These are phyloP conservation scores for Nematolebias whitei DNA, from an alignment of 2,113 vertebrate genomes.

Conservation along the genomic window DNA sequence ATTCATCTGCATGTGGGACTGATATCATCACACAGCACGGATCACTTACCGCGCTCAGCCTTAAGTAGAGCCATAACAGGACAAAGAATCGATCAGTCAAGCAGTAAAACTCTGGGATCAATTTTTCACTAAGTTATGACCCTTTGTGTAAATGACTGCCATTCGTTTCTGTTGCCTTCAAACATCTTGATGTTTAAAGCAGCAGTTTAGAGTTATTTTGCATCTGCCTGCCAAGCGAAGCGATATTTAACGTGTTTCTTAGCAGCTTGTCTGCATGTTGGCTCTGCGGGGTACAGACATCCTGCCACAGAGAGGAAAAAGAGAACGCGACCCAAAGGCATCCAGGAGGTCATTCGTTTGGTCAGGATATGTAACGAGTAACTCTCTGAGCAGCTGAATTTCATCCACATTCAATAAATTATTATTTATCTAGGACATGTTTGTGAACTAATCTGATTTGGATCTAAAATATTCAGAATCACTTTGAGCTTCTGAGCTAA, in stretches of 20 bases:
- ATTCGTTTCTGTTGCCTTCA: neutral
- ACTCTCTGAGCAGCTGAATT: conserved; percentile 12
- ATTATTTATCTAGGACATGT: too few relatives aligned
- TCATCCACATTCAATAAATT: too few relatives aligned
- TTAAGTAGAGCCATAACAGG: neutral
- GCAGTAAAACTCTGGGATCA: neutral
- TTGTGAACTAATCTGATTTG: too few relatives aligned
- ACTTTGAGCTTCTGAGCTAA: too few relatives aligned
- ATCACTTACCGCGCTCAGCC: conserved; percentile 33
- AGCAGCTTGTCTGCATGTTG: conserved; percentile 14
- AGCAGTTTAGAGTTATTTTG: neutral
- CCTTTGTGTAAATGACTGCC: neutral
- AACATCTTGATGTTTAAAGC: neutral
- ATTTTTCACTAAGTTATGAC: neutral
- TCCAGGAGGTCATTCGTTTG: conserved; percentile 9
- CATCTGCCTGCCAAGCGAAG: neutral
- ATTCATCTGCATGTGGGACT: conserved; percentile 57
- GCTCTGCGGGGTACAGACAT: conserved; percentile 2
- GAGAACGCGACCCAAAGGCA: conserved; percentile 4
- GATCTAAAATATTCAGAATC: too few relatives aligned
- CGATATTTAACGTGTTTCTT: conserved; percentile 15
- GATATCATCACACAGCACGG: conserved; percentile 46
- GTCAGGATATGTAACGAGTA: conserved; percentile 33
- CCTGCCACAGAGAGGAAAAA: conserved; percentile 2
- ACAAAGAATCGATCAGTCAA: neutral